These are phyloP conservation scores for Ichneumoninae sp. DNA, from an alignment of 2,888 invertebrate genomes.

Conservation along the genomic window DNA sequence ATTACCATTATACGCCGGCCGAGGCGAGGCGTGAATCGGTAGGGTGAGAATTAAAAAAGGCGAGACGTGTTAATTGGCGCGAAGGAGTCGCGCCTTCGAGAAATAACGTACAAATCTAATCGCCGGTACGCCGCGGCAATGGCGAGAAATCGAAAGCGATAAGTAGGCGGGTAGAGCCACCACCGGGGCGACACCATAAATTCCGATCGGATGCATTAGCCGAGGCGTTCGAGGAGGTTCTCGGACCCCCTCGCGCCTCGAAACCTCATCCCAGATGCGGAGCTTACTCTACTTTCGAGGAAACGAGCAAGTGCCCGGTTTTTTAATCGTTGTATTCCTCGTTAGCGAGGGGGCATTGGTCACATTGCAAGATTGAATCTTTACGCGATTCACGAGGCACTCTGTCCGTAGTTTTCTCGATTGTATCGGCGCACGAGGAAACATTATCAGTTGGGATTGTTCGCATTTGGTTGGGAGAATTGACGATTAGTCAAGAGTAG, in stretches of 20 bases:
- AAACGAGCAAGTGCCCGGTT: background rate
- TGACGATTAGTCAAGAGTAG: too few relatives aligned
- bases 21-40: conserved; percentile 14
- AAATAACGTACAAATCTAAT: conserved; percentile 76
- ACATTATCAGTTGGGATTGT: background rate
- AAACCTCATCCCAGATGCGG: conserved; percentile 13
- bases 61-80: conserved; percentile 76
- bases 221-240: conserved; percentile 48
- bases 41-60: conserved; percentile 49
- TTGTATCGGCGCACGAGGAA: background rate
- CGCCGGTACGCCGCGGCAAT: conserved; percentile 66
- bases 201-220: conserved; percentile 78
- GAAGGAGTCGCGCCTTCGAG: conserved; percentile 69
- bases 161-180: conserved; percentile 53
- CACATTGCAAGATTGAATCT: background rate
- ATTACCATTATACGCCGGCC: conserved; percentile 38
- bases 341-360: background rate
- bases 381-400: background rate
- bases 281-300: background rate
- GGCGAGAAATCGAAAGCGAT: conserved; percentile 70
- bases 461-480: background rate
- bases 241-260: conserved; percentile 44
- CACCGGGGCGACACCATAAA: conserved; percentile 75
- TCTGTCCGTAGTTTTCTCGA: background rate
- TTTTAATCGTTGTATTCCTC: background rate